Evolutionary conservation across 2,113 vertebrate species (phyloP).

Genomic region (Terrapene triunguis): DNA sequence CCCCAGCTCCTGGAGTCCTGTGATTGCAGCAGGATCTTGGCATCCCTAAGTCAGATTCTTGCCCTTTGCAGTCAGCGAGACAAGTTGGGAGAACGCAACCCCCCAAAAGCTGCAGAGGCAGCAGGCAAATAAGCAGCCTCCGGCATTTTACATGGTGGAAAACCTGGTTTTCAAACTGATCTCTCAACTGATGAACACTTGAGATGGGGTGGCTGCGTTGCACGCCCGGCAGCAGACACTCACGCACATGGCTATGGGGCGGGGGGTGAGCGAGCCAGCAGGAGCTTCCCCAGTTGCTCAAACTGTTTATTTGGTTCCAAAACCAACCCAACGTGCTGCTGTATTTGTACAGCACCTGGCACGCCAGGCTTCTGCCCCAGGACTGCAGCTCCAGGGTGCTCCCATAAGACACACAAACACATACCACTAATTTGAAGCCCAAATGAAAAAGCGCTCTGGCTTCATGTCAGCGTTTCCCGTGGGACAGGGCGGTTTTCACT

Average conservation of each 20-base stretch:
- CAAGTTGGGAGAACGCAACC: background rate
- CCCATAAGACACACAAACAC: background rate
- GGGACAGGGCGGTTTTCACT: background rate
- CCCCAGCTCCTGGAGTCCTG: background rate
- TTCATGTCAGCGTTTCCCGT: background rate
- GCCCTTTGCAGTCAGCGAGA: background rate
- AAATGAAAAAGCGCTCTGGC: background rate
- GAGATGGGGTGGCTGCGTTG: too few species aligned
- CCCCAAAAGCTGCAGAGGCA: too few species aligned
- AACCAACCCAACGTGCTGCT: background rate
- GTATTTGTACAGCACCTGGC: too few species aligned
- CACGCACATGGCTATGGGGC: too few species aligned
- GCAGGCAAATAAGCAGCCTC: too few species aligned
- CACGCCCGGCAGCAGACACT: background rate
- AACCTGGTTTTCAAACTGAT: background rate
- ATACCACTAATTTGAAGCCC: background rate
- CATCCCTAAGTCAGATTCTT: background rate
- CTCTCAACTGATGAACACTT: background rate
- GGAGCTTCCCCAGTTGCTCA: too few species aligned
- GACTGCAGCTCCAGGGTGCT: background rate
- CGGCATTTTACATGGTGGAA: background rate
- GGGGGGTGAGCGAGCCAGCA: too few species aligned
- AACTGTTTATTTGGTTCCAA: background rate
- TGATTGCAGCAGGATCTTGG: background rate
- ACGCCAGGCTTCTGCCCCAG: background rate